Evolutionary conservation across 2,113 vertebrate species (phyloP), one percentile per base, ranked within the genome.

Genomic region (Okapia johnstoni): DNA sequence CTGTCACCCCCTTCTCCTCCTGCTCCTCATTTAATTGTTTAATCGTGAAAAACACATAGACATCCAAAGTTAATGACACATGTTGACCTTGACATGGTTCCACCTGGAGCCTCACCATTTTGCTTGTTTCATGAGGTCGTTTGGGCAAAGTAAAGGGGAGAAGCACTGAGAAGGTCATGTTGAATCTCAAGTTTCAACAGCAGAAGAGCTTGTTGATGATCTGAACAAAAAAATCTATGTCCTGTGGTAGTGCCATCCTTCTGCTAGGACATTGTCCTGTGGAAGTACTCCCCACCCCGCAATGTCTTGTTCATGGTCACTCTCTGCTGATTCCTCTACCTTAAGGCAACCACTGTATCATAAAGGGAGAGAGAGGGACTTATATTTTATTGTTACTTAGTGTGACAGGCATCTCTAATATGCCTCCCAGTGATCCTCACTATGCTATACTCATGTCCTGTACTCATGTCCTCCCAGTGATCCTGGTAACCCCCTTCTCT

Each of bases 31-130:
- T 77, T 73, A 28, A 73, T 90, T 66, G 15, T 52, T 97, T 77
- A 33, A 94, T 55, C 79, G 63, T 90, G 81, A 94, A 96, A 96
- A 97, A n/a, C 30, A 86, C 7, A 50, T 40, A 88, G 46, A 43
- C 5, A 30, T 85, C 73, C 43, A 36, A 80, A 86, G 60, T 58
- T 63, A 87, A 76, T 76, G 54, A 81, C 48, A 30, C 26, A 23
- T 50, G 83, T 95, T 84, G 43, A 73, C 60, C 0, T 2, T 76
- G 83, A 52, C 40, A 54, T 94, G 79, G 48, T 4, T 96, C 66
- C 40, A 57, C 48, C 4, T 63, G 17, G 57, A 77, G 17, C 85
- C 50, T 77, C 46, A 48, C 13, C 80, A 52, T 70, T 95, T 88
- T 85, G 33, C 46, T 87, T 93, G 43, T 77, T 83, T 86, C 50